Conservation (phyloP, 2,113 vertebrate genomes). For the Melanocharis versteri region DNA sequence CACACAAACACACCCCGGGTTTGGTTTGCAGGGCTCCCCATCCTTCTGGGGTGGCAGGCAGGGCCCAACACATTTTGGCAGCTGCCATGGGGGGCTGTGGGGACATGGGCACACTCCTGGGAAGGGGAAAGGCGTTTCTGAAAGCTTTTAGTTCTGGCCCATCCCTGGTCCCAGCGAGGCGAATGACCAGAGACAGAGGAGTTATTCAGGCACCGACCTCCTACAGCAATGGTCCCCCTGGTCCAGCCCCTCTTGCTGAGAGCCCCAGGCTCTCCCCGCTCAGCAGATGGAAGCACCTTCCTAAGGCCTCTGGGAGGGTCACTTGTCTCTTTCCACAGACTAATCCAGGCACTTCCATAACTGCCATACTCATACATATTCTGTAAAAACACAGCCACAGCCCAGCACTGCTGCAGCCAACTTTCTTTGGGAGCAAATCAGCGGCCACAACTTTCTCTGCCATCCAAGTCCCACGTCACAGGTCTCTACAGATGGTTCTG, state of each 20-base stretch:
- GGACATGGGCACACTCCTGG: neutral
- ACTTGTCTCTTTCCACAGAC: neutral
- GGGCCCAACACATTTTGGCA: neutral
- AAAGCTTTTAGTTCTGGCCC: neutral
- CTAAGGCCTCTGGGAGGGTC: neutral
- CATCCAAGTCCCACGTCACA: neutral
- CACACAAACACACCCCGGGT: accelerated
- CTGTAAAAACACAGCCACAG: neutral
- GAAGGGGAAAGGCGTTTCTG: neutral
- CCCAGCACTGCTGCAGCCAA: neutral
- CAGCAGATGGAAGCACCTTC: neutral
- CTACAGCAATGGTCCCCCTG: accelerated
- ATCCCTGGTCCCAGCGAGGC: neutral
- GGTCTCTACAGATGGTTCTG: neutral
- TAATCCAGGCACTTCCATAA: neutral
- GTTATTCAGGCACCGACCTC: neutral
- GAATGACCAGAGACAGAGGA: neutral
- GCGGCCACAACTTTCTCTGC: neutral
- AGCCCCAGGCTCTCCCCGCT: accelerated
- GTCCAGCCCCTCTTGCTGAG: neutral
- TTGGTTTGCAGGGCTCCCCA: neutral
- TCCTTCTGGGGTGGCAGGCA: neutral
- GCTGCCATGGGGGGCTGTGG: accelerated
- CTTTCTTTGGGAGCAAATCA: neutral
- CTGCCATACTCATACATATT: neutral